Evolutionary conservation across 2,113 vertebrate genomes (phyloP).

Genomic region (Numida meleagris): DNA sequence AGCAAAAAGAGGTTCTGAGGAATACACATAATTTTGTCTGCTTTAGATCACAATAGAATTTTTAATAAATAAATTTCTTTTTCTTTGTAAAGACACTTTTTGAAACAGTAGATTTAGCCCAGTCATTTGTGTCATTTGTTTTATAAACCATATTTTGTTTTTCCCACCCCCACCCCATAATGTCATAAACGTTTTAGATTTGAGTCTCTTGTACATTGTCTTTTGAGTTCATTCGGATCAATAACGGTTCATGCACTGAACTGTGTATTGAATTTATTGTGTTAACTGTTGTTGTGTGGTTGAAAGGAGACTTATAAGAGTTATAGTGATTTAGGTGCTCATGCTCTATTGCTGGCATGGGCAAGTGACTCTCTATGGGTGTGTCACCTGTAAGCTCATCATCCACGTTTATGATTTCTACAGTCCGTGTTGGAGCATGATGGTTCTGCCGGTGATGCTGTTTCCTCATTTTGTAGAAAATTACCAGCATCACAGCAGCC

Average conservation of each 20-base stretch:
- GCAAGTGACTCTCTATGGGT: conserved; percentile 94
- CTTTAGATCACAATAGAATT: conserved; percentile 99
- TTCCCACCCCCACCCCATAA: conserved; percentile 68
- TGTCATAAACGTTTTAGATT: conserved; percentile 86
- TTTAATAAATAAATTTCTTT: conserved; percentile 99
- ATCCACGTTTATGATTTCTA: conserved; percentile 98
- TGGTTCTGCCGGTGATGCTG: conserved; percentile 98
- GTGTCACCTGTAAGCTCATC: conserved; percentile 95
- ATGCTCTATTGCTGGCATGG: conserved; percentile 95
- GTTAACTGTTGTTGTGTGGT: conserved; percentile 93
- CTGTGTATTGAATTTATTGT: conserved; percentile 99
- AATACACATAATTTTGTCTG: conserved; percentile 93
- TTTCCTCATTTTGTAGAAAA: conserved; percentile 99
- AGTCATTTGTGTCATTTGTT: conserved; percentile 90
- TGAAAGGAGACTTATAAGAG: conserved; percentile 96
- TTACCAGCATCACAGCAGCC: conserved; percentile 99
- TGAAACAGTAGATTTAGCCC: conserved; percentile 98
- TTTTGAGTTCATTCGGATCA: conserved; percentile 99
- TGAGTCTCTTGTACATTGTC: conserved; percentile 99
- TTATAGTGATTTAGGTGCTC: conserved; percentile 99
- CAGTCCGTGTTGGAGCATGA: conserved; percentile 93
- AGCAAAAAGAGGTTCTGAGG: conserved; percentile 93
- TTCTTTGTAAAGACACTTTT: conserved; percentile 99
- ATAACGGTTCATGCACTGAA: conserved; percentile 99
- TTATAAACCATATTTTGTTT: conserved; percentile 86